phyloP scores from a whole-genome alignment of 2,888 invertebrate species.

The Congeria kusceri region DNA sequence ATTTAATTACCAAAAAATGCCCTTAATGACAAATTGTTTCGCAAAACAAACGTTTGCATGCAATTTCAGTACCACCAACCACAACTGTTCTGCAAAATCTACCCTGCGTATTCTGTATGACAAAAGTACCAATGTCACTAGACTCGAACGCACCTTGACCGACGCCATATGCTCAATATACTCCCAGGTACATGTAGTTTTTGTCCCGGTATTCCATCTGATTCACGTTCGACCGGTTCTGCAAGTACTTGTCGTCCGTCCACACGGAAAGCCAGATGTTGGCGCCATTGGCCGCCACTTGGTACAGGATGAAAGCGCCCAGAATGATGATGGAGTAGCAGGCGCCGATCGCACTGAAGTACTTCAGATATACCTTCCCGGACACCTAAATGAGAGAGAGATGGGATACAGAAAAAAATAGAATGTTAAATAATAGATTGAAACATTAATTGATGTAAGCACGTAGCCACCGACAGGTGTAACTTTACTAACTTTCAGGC shows the following conservation, averaged over 20 bases:
- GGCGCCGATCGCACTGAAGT: slow-evolving; percentile 92
- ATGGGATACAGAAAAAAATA: no score
- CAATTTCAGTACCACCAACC: no score
- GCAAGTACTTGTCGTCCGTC: slow-evolving; percentile 81
- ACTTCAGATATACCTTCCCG: slow-evolving; percentile 95
- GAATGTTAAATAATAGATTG: no score
- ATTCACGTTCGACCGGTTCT: slow-evolving; percentile 68
- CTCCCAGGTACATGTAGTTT: slow-evolving; percentile 84
- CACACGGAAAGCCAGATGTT: slow-evolving; percentile 83
- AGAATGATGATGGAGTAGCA: slow-evolving; percentile 92
- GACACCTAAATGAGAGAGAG: slow-evolving; percentile 88
- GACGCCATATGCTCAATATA: slow-evolving; percentile 85
- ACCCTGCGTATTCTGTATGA: no score
- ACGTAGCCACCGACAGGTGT: no score
- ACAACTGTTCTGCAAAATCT: no score
- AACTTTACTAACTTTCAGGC: no score
- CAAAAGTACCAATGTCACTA: no score
- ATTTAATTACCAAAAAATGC: no score
- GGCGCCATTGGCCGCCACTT: slow-evolving; percentile 76
- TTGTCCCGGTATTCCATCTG: slow-evolving; percentile 62
- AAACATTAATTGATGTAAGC: no score
- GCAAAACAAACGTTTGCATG: no score
- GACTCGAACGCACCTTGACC: slow-evolving; percentile 76
- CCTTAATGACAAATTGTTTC: no score
- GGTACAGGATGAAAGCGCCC: slow-evolving; percentile 83